Percentiles rank a stretch among this genome's conserved stretches.
Conservation (phyloP, 1,140 invertebrate species). For the Eriosoma lanigerum region DNA sequence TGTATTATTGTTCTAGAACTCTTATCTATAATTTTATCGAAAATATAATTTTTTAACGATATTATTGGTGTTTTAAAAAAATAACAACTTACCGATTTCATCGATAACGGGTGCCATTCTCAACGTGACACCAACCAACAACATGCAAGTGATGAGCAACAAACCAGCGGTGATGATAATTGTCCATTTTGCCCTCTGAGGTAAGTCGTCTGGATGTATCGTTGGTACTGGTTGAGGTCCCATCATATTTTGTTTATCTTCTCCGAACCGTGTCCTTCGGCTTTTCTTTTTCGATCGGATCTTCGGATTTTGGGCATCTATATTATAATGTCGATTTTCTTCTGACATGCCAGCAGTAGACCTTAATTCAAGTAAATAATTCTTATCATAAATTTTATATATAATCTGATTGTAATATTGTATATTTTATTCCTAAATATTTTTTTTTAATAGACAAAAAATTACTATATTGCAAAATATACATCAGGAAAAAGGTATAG, state of each 20-base stretch:
- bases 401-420: too few species aligned
- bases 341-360: constrained; percentile 36
- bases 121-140: constrained; percentile 84
- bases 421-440: background rate
- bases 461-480: too few species aligned
- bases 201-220: constrained; percentile 72
- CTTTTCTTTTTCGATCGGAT: constrained; percentile 16
- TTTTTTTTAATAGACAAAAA: too few species aligned
- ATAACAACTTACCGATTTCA: constrained; percentile 78
- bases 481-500: too few species aligned
- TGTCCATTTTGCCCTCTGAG: constrained; percentile 79
- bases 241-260: background rate
- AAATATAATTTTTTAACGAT: too few species aligned
- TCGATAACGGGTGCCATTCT: constrained; percentile 89
- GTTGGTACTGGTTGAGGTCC: constrained; percentile 17
- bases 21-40: too few species aligned
- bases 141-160: constrained; percentile 79
- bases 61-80: too few species aligned
- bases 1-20: too few species aligned
- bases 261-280: constrained; percentile 26
- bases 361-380: background rate
- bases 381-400: too few species aligned
- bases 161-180: constrained; percentile 85
- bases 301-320: background rate
- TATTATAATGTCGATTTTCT: constrained; percentile 15